These are phyloP conservation scores for Cervus canadensis DNA, from an alignment of 2,113 vertebrate species.

Conservation along the genomic window DNA sequence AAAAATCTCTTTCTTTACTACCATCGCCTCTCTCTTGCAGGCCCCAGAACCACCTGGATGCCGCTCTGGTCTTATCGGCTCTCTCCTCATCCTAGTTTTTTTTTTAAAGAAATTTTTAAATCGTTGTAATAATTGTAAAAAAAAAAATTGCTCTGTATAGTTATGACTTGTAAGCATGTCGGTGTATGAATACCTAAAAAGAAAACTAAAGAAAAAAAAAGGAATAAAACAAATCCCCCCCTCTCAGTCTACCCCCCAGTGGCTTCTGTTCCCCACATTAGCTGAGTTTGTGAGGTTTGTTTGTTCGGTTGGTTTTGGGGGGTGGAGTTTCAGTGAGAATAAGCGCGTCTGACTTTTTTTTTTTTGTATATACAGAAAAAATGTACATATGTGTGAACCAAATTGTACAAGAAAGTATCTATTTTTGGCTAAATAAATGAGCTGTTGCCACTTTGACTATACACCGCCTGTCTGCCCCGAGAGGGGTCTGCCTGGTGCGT, in stretches of 20 bases:
- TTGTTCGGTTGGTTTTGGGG: constrained; percentile 56
- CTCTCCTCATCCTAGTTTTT: constrained; percentile 87
- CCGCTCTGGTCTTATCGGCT: constrained; percentile 88
- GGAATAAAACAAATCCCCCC: constrained; percentile 45
- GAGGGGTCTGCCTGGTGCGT: neutral
- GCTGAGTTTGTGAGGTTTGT: constrained; percentile 85
- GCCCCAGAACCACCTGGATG: constrained; percentile 93
- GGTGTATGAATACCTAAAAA: constrained; percentile 87
- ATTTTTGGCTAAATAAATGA: constrained; percentile 99
- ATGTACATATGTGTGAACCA: constrained; percentile 99
- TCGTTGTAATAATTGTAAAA: constrained; percentile 89
- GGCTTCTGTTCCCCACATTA: constrained; percentile 91
- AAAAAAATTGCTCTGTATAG: constrained; percentile 92
- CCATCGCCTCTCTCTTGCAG: constrained; percentile 85
- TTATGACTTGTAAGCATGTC: constrained; percentile 96
- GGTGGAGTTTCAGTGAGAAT: constrained; percentile 89
- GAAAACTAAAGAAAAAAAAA: constrained; percentile 58
- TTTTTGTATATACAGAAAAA: constrained; percentile 98
- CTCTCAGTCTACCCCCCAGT: constrained; percentile 35
- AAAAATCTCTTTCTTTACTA: constrained; percentile 20
- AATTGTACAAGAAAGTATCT: constrained; percentile 99
- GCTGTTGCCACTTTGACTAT: constrained; percentile 95
- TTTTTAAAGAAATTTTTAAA: constrained; percentile 78
- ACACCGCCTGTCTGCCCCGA: neutral
- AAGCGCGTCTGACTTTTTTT: constrained; percentile 89